Conservation (phyloP, 2,113 vertebrate species). For the Microtus montanus region DNA sequence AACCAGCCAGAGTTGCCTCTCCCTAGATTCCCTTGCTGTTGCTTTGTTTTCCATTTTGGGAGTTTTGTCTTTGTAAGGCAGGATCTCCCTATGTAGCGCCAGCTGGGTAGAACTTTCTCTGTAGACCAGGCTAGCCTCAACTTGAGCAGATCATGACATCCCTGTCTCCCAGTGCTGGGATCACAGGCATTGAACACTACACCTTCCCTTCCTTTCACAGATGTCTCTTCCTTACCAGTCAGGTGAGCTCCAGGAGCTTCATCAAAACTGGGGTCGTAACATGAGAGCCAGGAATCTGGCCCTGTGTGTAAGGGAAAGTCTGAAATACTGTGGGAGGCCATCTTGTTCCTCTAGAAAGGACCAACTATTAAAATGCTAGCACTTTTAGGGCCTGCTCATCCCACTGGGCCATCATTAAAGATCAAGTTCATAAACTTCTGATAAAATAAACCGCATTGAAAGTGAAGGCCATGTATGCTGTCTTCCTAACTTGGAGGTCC, state of each 20-base stretch:
- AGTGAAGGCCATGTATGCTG: neutral
- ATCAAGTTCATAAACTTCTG: neutral
- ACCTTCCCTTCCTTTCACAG: neutral
- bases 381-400: neutral
- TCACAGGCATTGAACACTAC: neutral
- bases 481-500: neutral
- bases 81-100: neutral
- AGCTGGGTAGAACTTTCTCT: neutral
- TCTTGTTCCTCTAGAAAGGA: neutral
- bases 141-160: neutral
- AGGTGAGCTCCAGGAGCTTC: neutral
- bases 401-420: neutral
- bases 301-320: no score
- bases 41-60: no score
- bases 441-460: neutral
- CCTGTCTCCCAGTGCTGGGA: no score
- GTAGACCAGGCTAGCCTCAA: neutral
- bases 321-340: neutral
- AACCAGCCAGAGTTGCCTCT: neutral
- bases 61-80: neutral
- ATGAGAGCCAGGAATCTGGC: neutral
- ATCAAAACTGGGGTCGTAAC: no score
- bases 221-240: neutral
- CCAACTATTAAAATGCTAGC: neutral
- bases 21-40: neutral